phyloP scores from a whole-genome alignment of 2,888 invertebrate species.

The Drosophila macrospina region DNA sequence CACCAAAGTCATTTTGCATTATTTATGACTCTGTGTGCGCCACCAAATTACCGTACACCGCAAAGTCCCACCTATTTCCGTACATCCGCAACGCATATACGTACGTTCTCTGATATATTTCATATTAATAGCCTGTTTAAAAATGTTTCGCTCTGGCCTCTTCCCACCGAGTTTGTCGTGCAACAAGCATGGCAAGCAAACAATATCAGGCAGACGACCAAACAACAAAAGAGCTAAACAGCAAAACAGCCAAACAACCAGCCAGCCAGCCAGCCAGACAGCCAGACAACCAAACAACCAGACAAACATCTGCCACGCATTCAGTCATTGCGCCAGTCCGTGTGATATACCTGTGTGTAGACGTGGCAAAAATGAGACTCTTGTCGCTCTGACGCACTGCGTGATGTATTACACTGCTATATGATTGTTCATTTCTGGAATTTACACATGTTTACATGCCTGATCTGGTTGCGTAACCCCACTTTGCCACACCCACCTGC shows the following conservation, averaged over 20 bases:
- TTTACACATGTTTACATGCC: slow-evolving; percentile 79
- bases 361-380: slow-evolving; percentile 39
- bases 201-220: slow-evolving; percentile 49
- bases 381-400: slow-evolving; percentile 56
- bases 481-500: background rate
- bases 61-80: slow-evolving; percentile 16
- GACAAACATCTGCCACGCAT: slow-evolving; percentile 44
- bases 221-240: slow-evolving; percentile 42
- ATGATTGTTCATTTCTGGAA: slow-evolving; percentile 79
- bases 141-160: slow-evolving; percentile 53
- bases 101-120: slow-evolving; percentile 53
- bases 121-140: slow-evolving; percentile 76
- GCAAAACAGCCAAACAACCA: slow-evolving; percentile 25
- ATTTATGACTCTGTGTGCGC: slow-evolving; percentile 53
- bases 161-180: slow-evolving; percentile 9
- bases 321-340: slow-evolving; percentile 28
- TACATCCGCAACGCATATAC: background rate
- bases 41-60: slow-evolving; percentile 47
- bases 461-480: slow-evolving; percentile 18
- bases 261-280: slow-evolving; percentile 27
- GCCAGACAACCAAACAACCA: slow-evolving; percentile 43
- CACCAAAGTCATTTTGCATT: slow-evolving; percentile 60
- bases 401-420: slow-evolving; percentile 76
- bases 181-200: slow-evolving; percentile 40
- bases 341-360: slow-evolving; percentile 21